A percentile compares a stretch with the other conserved stretches of the same genome.
Conservation (phyloP, 2,888 invertebrate genomes). For the Ellobium chinense region DNA sequence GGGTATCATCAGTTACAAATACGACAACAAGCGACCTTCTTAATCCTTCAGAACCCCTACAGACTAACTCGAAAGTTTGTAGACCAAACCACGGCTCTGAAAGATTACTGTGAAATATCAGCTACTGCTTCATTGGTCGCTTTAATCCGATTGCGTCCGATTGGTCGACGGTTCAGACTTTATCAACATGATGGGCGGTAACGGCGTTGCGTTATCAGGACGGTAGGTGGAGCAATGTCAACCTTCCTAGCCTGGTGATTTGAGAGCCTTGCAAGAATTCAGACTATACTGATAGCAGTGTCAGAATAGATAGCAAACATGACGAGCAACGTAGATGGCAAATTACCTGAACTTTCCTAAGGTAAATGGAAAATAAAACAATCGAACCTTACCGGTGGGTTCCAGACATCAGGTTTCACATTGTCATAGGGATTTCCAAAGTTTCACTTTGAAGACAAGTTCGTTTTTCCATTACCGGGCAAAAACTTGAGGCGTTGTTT, state of each 20-base stretch:
- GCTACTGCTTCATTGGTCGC: slow-evolving; percentile 23
- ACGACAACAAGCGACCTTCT: slow-evolving; percentile 13
- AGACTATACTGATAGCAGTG: background rate
- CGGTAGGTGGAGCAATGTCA: slow-evolving; percentile 7
- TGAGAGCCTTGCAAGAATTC: background rate
- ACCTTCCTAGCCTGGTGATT: background rate
- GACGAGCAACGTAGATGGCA: background rate
- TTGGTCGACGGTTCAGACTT: slow-evolving; percentile 19
- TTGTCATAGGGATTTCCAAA: background rate
- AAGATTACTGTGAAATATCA: background rate
- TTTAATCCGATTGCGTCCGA: background rate
- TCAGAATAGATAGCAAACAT: background rate
- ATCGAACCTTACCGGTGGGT: background rate
- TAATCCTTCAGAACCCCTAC: background rate
- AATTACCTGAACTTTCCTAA: background rate
- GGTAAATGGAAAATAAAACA: slow-evolving; percentile 14
- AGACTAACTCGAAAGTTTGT: background rate
- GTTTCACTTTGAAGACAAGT: background rate
- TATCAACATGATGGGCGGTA: slow-evolving; percentile 10
- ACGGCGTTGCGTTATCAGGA: background rate
- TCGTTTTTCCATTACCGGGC: background rate
- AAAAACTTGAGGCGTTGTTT: slow-evolving; percentile 17
- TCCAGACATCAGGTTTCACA: background rate
- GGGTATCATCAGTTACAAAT: slow-evolving; percentile 17
- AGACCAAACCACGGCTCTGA: background rate